Conservation (phyloP, 2,113 vertebrate genomes). For the Sinocyclocheilus rhinocerous region DNA sequence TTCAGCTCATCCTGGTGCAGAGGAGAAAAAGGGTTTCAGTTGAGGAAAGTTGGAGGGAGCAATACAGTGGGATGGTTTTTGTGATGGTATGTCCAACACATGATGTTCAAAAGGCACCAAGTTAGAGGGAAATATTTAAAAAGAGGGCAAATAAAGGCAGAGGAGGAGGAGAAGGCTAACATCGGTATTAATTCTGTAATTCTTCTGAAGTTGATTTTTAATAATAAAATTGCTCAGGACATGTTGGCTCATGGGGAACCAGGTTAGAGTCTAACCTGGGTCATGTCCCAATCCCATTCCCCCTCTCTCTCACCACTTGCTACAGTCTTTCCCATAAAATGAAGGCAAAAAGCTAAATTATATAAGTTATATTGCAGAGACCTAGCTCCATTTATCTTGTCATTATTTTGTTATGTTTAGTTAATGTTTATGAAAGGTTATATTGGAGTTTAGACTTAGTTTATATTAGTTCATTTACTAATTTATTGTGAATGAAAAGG, state of each 20-base stretch:
- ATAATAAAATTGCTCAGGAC: not conserved
- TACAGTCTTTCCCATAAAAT: not conserved
- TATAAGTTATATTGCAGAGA: too few relatives aligned
- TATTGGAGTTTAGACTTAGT: not conserved
- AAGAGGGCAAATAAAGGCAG: not conserved
- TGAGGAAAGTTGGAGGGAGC: constrained; percentile 27
- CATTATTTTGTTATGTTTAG: not conserved
- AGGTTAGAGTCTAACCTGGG: not conserved
- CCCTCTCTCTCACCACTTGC: not conserved
- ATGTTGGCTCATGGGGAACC: not conserved
- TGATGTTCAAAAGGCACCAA: constrained; percentile 8
- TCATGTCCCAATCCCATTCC: not conserved
- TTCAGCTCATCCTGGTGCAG: constrained; percentile 88
- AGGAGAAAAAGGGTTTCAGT: constrained; percentile 52
- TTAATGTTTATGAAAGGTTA: not conserved
- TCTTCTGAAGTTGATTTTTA: not conserved
- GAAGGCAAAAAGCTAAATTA: not conserved
- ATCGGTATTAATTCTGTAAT: not conserved
- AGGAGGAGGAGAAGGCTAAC: not conserved
- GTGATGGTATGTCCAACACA: constrained; percentile 5
- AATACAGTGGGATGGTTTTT: not conserved
- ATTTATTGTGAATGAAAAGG: not conserved
- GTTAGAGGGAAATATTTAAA: not conserved
- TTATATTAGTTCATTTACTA: not conserved
- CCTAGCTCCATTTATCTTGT: not conserved